phyloP scores from a whole-genome alignment of 2,797 vertebrate genomes.

The Sebastes paucispinis region DNA sequence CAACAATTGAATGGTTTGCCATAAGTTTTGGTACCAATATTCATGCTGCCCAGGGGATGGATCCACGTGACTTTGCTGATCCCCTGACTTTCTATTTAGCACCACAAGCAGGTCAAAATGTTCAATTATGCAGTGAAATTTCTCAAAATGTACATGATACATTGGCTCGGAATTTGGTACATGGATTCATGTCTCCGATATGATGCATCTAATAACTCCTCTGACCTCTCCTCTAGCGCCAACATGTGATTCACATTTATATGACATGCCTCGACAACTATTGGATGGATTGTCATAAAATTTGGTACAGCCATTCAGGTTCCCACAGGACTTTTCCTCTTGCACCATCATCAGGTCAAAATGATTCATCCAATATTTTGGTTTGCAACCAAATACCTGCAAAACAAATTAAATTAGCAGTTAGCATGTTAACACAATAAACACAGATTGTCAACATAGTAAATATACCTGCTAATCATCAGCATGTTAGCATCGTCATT shows the following conservation, averaged over 20 bases:
- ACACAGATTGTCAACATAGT: too few relatives aligned
- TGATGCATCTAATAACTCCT: too few relatives aligned
- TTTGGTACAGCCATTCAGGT: too few relatives aligned
- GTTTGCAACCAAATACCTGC: too few relatives aligned
- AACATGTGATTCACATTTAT: too few relatives aligned
- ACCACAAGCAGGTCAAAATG: background rate
- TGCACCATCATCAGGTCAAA: background rate
- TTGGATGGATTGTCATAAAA: background rate
- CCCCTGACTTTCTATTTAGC: background rate
- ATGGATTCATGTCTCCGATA: too few relatives aligned
- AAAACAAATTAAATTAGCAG: too few relatives aligned
- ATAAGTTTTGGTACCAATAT: background rate
- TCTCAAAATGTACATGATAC: background rate
- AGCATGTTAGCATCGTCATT: background rate
- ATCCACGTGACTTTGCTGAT: background rate
- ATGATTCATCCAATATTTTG: background rate
- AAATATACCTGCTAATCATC: background rate
- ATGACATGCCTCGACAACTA: background rate
- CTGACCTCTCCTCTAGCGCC: too few relatives aligned
- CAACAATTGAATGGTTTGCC: background rate
- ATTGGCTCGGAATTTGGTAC: background rate
- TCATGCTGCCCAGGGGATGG: background rate
- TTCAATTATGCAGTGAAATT: background rate
- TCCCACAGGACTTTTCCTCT: background rate
- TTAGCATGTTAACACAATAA: too few relatives aligned